Base-by-base conservation (phyloP, 2,113 vertebrate genomes). In the Tetraodon nigroviridis region DNA sequence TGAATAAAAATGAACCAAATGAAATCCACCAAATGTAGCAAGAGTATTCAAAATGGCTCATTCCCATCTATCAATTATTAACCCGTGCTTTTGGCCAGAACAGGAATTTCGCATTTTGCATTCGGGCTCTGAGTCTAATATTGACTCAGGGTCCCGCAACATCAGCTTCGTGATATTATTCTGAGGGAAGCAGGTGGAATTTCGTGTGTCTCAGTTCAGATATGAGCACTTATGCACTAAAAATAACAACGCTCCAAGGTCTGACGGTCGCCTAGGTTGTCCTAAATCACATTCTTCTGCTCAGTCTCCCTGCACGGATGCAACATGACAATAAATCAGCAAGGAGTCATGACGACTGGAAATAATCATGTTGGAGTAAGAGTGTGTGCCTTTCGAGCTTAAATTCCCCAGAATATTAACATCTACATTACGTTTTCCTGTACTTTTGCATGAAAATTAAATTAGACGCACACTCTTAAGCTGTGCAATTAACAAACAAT, bases 191-290 rank as follows among this genome's bases (percentile, higher is more conserved):
- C 6, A n/a, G 48, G 51, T 41, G 22, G 51, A 18, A 60, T 70
- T 53, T 59, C 63, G 57, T 53, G 55, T 19, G 46, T 58, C 61
- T 71, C 60, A 17, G 58, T 61, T 55, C 56, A 58, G 56, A 79
- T 74, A 73, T 58, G 70, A 76, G 67, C 80, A 74, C 74, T 83
- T 76, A 69, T 80, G 78, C 49, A 22, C 82, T 82, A 86, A 74
- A 86, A 83, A 84, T 80, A 83, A 69, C 80, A 67, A 15, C 63
- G 61, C 80, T 82, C 61, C 49, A 58, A 77, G 83, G 81, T 68
- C 58, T 60, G 51, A 55, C 53, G 68, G 27, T 51, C 70, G 65
- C 55, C 68, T 45, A 2, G 71, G 63, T 71, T 74, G 76, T 75
- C 62, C 61, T 77, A 57, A 83, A 66, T 68, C 53, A 60, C 77